Evolutionary conservation across 2,888 invertebrate species (phyloP), one percentile per base, ranked within the genome.

Genomic region (Tryphoninae sp.): DNA sequence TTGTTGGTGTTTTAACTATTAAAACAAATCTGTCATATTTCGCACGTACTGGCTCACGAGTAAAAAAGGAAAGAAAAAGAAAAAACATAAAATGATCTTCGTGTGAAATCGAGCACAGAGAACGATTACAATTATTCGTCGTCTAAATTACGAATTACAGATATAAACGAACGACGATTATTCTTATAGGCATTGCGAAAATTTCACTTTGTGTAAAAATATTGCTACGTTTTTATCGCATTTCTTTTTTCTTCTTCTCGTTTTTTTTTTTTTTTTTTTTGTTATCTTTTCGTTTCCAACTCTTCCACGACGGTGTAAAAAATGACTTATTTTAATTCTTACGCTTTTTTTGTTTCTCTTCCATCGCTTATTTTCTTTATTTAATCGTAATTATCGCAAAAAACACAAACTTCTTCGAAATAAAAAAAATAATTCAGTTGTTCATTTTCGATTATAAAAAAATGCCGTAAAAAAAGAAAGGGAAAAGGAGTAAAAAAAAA

Each of bases 121-220:
- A 55, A 62, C 53, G 11, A 74, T 69, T 78, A 19, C 11, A 49
- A 65, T 33, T 7, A 74, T 42, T 26, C 71, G 62, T 79, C 78
- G 61, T 72, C 78, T 72, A 69, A 59, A 80, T 33, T 61, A 74
- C 75, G 61, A 78, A 78, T 81, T 49, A 67, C 69, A 78, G 58
- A 78, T 76, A 33, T 33, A 81, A 84, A 86, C 83, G 82, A 85
- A 86, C 83, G 86, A 87, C 84, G 84, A 82, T 84, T 58, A 82
- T 71, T 61, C 33, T 33, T 81, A 84, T 83, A 86, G 86, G 78
- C 84, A 87, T 84, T 87, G 83, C 86, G 83, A 87, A 87, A 84
- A 84, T 84, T 88, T 85, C 87, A 89, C 87, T 85, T 88, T 84
- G 87, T 90, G 89, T 89, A 90, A 90, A 90, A 90, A 90, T 90